Percentiles rank a stretch among this genome's conserved stretches.
phyloP scores from a whole-genome alignment of 2,888 invertebrate genomes.

The Ophioninae sp. region DNA sequence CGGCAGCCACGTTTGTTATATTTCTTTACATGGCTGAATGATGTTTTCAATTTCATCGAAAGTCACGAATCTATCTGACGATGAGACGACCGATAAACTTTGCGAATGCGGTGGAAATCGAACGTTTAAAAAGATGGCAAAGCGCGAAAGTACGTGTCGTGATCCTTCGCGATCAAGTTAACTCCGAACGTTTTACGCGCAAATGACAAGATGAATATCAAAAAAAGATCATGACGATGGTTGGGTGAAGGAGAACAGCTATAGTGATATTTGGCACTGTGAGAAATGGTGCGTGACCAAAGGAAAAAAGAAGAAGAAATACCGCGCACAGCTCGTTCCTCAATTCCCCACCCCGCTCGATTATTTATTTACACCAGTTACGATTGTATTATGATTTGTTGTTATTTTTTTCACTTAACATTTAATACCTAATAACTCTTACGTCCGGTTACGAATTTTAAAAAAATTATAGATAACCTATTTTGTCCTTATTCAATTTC shows the following conservation, averaged over 20 bases:
- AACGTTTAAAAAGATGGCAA: background rate
- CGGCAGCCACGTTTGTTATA: background rate
- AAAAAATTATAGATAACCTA: slow-evolving; percentile 18
- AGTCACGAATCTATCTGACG: background rate
- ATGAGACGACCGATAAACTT: background rate
- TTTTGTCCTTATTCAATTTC: slow-evolving; percentile 26
- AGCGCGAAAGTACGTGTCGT: background rate
- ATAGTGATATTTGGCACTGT: slow-evolving; percentile 78
- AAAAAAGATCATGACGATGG: slow-evolving; percentile 25
- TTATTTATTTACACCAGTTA: background rate
- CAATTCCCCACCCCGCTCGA: slow-evolving; percentile 35
- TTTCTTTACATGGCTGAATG: background rate
- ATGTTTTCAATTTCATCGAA: background rate
- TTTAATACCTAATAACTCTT: slow-evolving; percentile 32
- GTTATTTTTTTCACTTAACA: slow-evolving; percentile 30
- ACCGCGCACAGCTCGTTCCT: slow-evolving; percentile 35
- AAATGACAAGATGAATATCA: background rate
- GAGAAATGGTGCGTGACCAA: slow-evolving; percentile 72
- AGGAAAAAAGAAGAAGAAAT: slow-evolving; percentile 54
- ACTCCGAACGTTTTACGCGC: background rate
- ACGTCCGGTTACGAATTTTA: slow-evolving; percentile 35
- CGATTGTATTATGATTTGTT: slow-evolving; percentile 7
- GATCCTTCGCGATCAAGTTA: background rate
- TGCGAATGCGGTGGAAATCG: background rate
- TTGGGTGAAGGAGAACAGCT: slow-evolving; percentile 39